phyloP scores from a whole-genome alignment of 2,797 vertebrate species.

The Chelon auratus region DNA sequence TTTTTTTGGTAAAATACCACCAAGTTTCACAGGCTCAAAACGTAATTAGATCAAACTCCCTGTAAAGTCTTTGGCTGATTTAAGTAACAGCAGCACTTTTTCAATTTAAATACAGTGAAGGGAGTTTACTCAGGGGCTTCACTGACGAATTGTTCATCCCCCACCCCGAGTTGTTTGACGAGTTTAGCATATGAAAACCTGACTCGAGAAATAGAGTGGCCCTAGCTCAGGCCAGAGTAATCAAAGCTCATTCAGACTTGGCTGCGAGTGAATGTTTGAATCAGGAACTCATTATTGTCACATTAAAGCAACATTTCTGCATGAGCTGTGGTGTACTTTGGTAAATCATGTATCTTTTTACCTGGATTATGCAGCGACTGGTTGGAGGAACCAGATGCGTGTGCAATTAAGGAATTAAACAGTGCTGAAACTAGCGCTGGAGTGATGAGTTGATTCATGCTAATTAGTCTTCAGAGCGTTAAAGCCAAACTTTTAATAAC shows the following conservation, averaged over 20 bases:
- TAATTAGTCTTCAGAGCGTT: no score
- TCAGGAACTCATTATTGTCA: conserved; percentile 37
- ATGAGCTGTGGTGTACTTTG: conserved; percentile 17
- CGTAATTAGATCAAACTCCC: conserved; percentile 61
- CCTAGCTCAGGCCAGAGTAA: conserved; percentile 56
- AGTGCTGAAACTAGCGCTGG: background rate
- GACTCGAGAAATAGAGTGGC: conserved; percentile 50
- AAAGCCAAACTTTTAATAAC: no score
- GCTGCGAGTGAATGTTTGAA: conserved; percentile 50
- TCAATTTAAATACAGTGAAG: conserved; percentile 46
- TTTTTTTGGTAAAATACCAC: conserved; percentile 47
- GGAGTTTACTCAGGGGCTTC: conserved; percentile 46
- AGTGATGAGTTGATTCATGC: background rate
- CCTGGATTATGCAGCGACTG: conserved; percentile 8
- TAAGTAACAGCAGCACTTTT: conserved; percentile 12
- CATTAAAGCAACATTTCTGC: conserved; percentile 34
- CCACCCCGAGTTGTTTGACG: conserved; percentile 56
- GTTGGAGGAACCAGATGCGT: background rate
- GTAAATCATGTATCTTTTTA: conserved; percentile 10
- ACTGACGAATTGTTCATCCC: conserved; percentile 61
- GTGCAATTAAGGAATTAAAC: background rate
- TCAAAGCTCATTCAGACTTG: conserved; percentile 64
- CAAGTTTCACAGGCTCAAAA: conserved; percentile 35
- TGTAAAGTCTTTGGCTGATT: conserved; percentile 27
- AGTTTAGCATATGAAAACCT: conserved; percentile 78